Evolutionary conservation across 2,797 vertebrate species (phyloP).

Genomic region (Molossus molossus): DNA sequence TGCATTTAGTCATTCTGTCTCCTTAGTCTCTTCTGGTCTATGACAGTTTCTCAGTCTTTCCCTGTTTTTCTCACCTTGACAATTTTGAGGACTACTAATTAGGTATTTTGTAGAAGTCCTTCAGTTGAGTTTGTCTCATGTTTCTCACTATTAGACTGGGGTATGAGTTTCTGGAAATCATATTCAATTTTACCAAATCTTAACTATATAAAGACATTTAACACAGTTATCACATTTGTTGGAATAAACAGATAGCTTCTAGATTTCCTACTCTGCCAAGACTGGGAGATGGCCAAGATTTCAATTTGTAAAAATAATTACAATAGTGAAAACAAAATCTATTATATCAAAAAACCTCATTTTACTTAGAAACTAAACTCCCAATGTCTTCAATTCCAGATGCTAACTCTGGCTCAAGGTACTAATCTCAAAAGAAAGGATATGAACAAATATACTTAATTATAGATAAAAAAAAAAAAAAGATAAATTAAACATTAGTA

Average conservation of each 20-base stretch:
- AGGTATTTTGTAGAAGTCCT: conserved; percentile 44
- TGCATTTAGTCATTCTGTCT: conserved; percentile 23
- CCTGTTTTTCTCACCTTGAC: conserved; percentile 34
- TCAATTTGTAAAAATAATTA: conserved; percentile 61
- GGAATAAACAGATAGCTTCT: background rate
- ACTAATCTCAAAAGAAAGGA: conserved; percentile 29
- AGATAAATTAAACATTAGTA: conserved; percentile 28
- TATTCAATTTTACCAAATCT: conserved; percentile 70
- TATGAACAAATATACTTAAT: conserved; percentile 57
- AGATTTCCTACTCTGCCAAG: conserved; percentile 29
- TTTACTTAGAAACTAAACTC: conserved; percentile 69
- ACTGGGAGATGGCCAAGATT: conserved; percentile 13
- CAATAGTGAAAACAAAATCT: conserved; percentile 54
- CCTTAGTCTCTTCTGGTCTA: conserved; percentile 1
- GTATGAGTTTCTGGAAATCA: conserved; percentile 28
- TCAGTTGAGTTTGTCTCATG: conserved; percentile 45
- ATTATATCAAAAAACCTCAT: conserved; percentile 15
- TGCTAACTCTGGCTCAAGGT: conserved; percentile 23
- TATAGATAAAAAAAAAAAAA: conserved; percentile 29
- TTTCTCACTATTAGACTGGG: conserved; percentile 40
- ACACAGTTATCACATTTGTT: conserved; percentile 15
- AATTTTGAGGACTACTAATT: conserved; percentile 28
- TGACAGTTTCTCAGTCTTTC: conserved; percentile 23
- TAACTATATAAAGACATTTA: conserved; percentile 9
- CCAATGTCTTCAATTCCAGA: conserved; percentile 56